Base-by-base conservation (phyloP, 2,113 vertebrate species). In the Myotis davidii region DNA sequence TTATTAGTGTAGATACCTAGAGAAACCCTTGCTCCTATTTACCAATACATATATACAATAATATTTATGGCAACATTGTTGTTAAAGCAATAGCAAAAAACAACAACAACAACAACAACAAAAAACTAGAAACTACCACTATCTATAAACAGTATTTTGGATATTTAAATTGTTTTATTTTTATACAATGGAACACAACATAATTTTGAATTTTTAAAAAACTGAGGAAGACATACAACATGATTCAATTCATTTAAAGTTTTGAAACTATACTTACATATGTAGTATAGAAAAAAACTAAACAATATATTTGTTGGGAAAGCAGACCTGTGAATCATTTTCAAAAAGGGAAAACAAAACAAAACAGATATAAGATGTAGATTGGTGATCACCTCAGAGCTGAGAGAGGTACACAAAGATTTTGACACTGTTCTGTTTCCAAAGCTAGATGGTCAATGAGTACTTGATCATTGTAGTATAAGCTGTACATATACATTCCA, bases 191-290 rank as follows among this genome's bases (percentile, higher is more conserved):
- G 45, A 95, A 82, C 29, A 89, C 32, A 82, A 25, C 16, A 20
- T 89, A 86, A 83, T 82, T 95, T 89, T 76, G 42, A 92, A 76
- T 85, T 95, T 95, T 67, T 3, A 50, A 94, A 89, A 85, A 92
- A 13, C 9, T 0, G 20, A 64, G 67, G 91, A 92, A 92, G 21
- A 86, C 27, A 67, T 59, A 56, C 32, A 72, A 37, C 20, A 42
- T n/a, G 27, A 94, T 83, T 73, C 27, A 21, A 88, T 74, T 96
- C 8, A 86, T 77, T 89, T 87, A 56, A 82, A 92, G 16, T 85
- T 88, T 6, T 52, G 32, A 87, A 87, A 37, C 34, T 56, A 61
- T 87, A 79, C 56, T 61, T 88, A 56, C 1, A 59, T 34, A 74
- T 69, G 65, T 42, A 64, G 20, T 54, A 95, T 61, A 74, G 54